Evolutionary conservation across 2,797 vertebrate genomes (phyloP).

Genomic region (Pangasius sanitwongsei): DNA sequence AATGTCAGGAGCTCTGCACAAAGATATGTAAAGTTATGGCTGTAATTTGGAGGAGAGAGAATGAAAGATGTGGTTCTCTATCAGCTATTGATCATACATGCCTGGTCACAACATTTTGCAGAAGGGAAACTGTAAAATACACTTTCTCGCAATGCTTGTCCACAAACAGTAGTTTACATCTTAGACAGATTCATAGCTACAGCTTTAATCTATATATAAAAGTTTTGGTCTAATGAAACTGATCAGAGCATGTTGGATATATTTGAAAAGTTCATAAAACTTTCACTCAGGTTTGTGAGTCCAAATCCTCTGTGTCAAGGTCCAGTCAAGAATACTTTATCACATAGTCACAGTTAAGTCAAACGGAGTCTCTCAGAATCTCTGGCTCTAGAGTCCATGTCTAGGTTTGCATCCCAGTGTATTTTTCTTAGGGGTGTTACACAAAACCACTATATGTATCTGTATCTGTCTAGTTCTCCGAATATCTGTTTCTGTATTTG

Average conservation of each 20-base stretch:
- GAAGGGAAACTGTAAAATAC: neutral
- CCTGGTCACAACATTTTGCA: neutral
- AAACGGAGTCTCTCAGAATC: neutral
- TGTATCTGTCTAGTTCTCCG: neutral
- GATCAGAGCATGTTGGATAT: neutral
- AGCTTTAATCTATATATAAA: neutral
- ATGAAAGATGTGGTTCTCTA: neutral
- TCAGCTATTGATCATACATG: neutral
- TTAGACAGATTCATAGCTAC: neutral
- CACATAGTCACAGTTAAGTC: neutral
- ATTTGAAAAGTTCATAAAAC: neutral
- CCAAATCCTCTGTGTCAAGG: neutral
- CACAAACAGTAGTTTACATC: neutral
- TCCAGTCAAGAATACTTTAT: neutral
- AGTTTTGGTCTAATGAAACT: neutral
- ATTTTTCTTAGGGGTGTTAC: neutral
- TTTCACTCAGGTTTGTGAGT: neutral
- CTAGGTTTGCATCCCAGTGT: neutral
- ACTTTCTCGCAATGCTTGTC: neutral
- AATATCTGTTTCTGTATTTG: neutral
- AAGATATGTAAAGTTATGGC: neutral
- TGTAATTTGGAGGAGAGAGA: neutral
- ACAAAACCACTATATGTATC: neutral
- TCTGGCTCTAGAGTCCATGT: neutral
- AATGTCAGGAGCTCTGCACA: conserved; percentile 19